Percentiles rank a stretch among this genome's conserved stretches.
Conservation (phyloP, 2,113 vertebrate species). For the Monopterus albus region DNA sequence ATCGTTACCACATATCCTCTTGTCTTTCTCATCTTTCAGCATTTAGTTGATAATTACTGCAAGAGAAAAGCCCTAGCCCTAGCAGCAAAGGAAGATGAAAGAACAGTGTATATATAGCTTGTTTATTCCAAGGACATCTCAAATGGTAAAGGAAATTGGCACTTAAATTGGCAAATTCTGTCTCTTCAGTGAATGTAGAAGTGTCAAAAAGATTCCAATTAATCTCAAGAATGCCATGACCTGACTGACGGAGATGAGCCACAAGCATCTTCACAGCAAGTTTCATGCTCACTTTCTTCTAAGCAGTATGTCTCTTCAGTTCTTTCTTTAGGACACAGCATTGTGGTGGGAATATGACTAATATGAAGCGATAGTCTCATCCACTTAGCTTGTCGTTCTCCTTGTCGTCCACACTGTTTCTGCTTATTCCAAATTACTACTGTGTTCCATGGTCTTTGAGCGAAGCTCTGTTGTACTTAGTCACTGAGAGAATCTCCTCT, state of each 20-base stretch:
- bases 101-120: slow-evolving; percentile 4
- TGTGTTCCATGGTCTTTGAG: background rate
- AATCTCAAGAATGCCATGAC: slow-evolving; percentile 1
- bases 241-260: background rate
- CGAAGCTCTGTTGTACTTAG: background rate
- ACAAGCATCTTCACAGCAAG: background rate
- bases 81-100: background rate
- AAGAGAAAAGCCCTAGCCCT: background rate
- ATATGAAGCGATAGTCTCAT: slow-evolving; percentile 9
- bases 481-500: slow-evolving; percentile 1
- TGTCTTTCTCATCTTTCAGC: slow-evolving; percentile 1
- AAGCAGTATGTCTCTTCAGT: background rate
- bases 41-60: background rate
- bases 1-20: background rate
- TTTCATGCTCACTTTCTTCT: background rate
- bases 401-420: accelerated
- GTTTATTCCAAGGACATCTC: slow-evolving; percentile 22
- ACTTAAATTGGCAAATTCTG: background rate
- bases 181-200: background rate
- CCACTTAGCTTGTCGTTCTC: slow-evolving; percentile 3
- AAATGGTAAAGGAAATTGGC: background rate
- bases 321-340: slow-evolving; percentile 8
- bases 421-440: slow-evolving; percentile 26
- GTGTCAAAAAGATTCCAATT: slow-evolving; percentile 16
- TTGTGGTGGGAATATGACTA: background rate